Conservation (phyloP, 2,888 invertebrate species). For the Athripsodes cinereus region DNA sequence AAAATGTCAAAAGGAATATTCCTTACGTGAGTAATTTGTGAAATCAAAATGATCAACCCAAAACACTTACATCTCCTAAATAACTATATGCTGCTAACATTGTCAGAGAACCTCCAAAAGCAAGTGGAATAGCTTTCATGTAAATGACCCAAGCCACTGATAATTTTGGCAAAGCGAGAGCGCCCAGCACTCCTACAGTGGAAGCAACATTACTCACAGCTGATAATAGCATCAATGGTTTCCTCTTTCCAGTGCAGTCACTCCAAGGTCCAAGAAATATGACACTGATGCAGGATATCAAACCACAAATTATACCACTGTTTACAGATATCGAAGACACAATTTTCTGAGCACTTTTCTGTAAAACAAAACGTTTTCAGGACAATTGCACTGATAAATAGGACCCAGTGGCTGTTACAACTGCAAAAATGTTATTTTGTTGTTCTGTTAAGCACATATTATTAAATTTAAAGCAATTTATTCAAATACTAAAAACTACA, state of each 20-base stretch:
- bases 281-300: conserved; percentile 56
- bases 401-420: too few species aligned
- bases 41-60: too few species aligned
- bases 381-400: too few species aligned
- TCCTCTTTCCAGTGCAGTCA: conserved; percentile 52
- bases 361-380: too few species aligned
- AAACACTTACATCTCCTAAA: conserved; percentile 65
- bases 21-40: too few species aligned
- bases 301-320: conserved; percentile 6
- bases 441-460: too few species aligned
- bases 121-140: conserved; percentile 56
- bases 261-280: conserved; percentile 59
- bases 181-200: conserved; percentile 42
- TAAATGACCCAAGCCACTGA: conserved; percentile 42
- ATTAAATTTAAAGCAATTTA: too few species aligned
- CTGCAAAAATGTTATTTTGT: too few species aligned
- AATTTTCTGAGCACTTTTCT: conserved; percentile 15
- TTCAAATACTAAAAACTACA: too few species aligned
- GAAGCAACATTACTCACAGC: conserved; percentile 49
- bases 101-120: conserved; percentile 62
- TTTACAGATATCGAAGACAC: conserved; percentile 14
- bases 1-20: too few species aligned
- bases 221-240: conserved; percentile 52
- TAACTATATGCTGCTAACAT: conserved; percentile 73
- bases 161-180: conserved; percentile 43